Conservation (phyloP, 2,797 vertebrate species). For the Antennarius maculatus region DNA sequence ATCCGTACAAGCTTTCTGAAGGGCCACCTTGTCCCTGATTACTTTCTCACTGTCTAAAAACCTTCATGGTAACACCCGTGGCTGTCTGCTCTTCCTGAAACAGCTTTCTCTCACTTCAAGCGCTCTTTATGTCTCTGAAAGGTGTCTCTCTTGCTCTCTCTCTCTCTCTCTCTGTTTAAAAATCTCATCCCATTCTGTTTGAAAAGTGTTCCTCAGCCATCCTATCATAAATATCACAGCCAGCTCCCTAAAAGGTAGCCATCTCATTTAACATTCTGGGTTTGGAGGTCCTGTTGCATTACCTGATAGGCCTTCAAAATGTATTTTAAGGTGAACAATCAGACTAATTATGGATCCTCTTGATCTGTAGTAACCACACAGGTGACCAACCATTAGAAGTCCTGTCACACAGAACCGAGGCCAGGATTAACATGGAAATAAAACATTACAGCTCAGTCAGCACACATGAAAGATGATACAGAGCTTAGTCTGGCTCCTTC, state of each 20-base stretch:
- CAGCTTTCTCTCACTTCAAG: constrained; percentile 31
- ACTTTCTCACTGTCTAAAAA: constrained; percentile 51
- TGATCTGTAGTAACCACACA: constrained; percentile 4
- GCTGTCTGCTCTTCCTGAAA: constrained; percentile 44
- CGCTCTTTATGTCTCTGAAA: constrained; percentile 37
- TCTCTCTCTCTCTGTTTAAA: constrained; percentile 24
- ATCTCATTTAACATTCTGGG: constrained; percentile 33
- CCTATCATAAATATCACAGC: constrained; percentile 21
- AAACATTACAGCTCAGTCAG: no score
- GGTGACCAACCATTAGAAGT: constrained; percentile 27
- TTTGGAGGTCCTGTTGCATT: constrained; percentile 27
- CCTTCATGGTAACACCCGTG: constrained; percentile 39
- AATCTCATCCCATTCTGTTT: constrained; percentile 25
- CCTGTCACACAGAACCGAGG: neutral
- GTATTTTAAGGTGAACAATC: constrained; percentile 23
- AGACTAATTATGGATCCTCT: constrained; percentile 3
- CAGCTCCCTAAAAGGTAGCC: constrained; percentile 27
- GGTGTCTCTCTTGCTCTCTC: no score
- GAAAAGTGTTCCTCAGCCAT: constrained; percentile 38
- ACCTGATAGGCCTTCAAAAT: constrained; percentile 21
- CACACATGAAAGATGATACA: no score
- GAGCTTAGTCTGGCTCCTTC: no score
- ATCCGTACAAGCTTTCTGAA: constrained; percentile 39
- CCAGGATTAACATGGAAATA: neutral
- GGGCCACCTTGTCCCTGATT: constrained; percentile 25